These are phyloP conservation scores for Macheiramphus alcinus DNA, from an alignment of 2,113 vertebrate species.

Conservation along the genomic window DNA sequence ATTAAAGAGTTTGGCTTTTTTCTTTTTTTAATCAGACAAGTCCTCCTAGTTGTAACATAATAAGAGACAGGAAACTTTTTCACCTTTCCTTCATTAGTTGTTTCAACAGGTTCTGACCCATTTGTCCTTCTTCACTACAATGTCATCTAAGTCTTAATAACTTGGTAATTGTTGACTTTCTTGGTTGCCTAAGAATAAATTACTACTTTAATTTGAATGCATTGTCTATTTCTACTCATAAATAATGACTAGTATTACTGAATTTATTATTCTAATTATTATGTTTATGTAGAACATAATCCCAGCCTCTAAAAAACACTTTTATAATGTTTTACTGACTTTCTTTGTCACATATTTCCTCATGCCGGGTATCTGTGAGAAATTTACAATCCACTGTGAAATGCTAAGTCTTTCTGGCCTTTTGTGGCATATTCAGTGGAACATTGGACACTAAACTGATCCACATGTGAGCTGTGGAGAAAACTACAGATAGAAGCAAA, in stretches of 20 bases:
- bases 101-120: not conserved
- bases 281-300: not conserved
- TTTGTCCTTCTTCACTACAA: not conserved
- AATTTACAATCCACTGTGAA: not conserved
- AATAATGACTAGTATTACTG: not conserved
- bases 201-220: not conserved
- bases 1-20: not conserved
- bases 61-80: not conserved
- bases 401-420: not conserved
- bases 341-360: not conserved
- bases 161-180: not conserved
- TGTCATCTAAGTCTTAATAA: not conserved
- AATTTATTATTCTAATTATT: not conserved
- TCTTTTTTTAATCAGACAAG: not conserved
- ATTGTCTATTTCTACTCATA: not conserved
- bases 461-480: not conserved
- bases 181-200: conserved; percentile 1
- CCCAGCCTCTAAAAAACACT: not conserved
- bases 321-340: not conserved
- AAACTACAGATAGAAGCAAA: not conserved
- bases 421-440: not conserved
- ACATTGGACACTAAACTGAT: not conserved
- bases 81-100: not conserved
- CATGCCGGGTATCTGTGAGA: not conserved
- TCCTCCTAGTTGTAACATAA: not conserved